Evolutionary conservation across 2,797 vertebrate genomes (phyloP), one percentile per base, ranked within the genome.

Genomic region (Selene dorsalis): DNA sequence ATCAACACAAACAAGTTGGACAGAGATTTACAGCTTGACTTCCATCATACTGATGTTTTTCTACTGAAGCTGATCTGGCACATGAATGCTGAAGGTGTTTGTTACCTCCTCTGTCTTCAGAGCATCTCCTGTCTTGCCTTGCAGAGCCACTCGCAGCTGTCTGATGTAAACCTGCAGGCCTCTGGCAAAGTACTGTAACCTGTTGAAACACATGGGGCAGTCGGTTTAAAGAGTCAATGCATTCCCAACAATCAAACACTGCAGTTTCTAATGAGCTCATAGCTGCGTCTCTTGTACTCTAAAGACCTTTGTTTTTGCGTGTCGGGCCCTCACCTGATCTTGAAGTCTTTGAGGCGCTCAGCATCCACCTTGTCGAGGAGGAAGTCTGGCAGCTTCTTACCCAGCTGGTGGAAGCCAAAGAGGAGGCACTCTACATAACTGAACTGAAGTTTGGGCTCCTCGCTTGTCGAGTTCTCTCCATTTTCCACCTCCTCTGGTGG

Each of bases 341-440:
- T 99, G 81, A 99, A 99, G 89, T 99, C 98, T 93, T 99, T 99
- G 79, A 99, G 93, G 55, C 94, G 96, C 83, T 99, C 98, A 2
- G 96, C 96, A 22, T 98, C 96, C 87, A 98, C 94, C 92, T 99
- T 99, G 82, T 96, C 96, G 2, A 98, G 96, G 60, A 99, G 96
- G 87, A 99, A 99, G 91, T 99, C 97, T 0, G 97, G 98, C 80
- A 98, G 95, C 87, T 99, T 99, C 91, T 97, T 96, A 22, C 98
- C 97, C 68, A 99, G 94, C 89, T 99, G 98, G 90, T 99, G 98
- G 90, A 99, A 99, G 80, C 96, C 93, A 30, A 96, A 99, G 38
- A 99, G 91, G 22, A 99, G 96, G 93, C 98, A 99, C 82, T 99
- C 98, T 61, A 99, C 98, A 0, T 99, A 98, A 90, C 98, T 99